Base-by-base conservation (phyloP, 2,888 invertebrate species). In the Polyommatus icarus region DNA sequence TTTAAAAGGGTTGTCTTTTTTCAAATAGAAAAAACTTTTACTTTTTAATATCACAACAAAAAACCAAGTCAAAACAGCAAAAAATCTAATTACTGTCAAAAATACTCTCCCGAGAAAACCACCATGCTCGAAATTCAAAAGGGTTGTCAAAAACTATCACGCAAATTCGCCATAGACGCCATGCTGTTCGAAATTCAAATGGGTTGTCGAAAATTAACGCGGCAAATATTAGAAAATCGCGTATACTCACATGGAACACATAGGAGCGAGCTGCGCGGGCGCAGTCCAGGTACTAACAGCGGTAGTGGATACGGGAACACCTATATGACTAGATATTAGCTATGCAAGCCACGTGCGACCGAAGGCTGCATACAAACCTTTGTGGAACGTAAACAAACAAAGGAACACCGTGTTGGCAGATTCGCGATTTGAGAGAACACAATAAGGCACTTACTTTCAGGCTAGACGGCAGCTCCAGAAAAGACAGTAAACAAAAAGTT, bases 241-340 rank as follows among this genome's bases (percentile, higher is more conserved):
- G 18, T 61, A 76, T 76, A 75, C 54, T 75, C 75, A 76, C 76
- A 32, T 76, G 29, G 67, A 40, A 20, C 40, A 61, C 36, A 20
- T 59, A 61, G 61, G 46, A 67, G 76, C 76, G 76, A 46, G 20
- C 76, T 83, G 87, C 89, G 86, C 84, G 78, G 79, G 82, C 89
- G 89, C 88, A 84, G 83, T 86, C 86, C 85, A 85, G 84, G 86
- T 83, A 90, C 92, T 92, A 89, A 87, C 84, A 87, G 85, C 54
- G 54, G 5, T 86, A 86, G 24, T 76, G 86, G 83, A 85, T 87
- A 87, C 91, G 89, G 91, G 91, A 90, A 67, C 61, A 24, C 24
- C 61, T 67, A 5, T 32, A 18, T 15, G 67, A 15, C 67, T 67
- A 67, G 67, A 67, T 0, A 5, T 29, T 67, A 7, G 20, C 29